Evolutionary conservation across 1,140 invertebrate genomes (phyloP), one percentile per base, ranked within the genome.

Genomic region (Rhagoletis zephyria): DNA sequence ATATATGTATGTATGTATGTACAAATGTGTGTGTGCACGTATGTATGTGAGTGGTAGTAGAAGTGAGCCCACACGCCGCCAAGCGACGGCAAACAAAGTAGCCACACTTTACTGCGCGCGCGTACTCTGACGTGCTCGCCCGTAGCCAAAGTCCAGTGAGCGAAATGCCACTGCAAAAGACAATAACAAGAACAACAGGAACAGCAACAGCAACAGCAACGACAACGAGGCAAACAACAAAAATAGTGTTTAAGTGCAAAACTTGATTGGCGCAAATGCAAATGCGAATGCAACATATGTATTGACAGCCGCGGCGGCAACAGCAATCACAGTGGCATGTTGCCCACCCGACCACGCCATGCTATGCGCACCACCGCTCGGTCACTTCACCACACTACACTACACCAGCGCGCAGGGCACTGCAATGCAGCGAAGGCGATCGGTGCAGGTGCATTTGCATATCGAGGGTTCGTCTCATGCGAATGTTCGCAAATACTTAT

Each of bases 201-300:
- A 67, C 9, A 6, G 40, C 40, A 48, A 74, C 1, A 77, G 5
- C n/a, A 77, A 51, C 45, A 51, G 19, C 30, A 67, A 19, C 45
- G 6, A 77, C 3, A 77, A 48, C 70, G 7, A n/a, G 30, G 30
- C 30, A 30, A 30, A 30, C 30, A 30, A 30, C 30, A 30, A 30
- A 56, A 4, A 63, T 10, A 4, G 48, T 30, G 16, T 59, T 30
- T 59, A 30, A 59, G 19, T 59, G 45, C 45, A 59, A 81, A 30
- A 59, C 74, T 81, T 81, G 74, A 81, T 81, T 81, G 74, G 74
- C 48, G 45, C 74, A 81, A 81, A 81, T 59, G 74, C 74, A 81
- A 81, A 81, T 81, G 14, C 45, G 48, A 81, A 51, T 56, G 74
- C 74, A 81, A 81, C 74, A 81, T 81, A n/a, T 56, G 74, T 81